These are phyloP conservation scores for Pagetopsis macropterus DNA, from an alignment of 2,797 vertebrate species.

Conservation along the genomic window DNA sequence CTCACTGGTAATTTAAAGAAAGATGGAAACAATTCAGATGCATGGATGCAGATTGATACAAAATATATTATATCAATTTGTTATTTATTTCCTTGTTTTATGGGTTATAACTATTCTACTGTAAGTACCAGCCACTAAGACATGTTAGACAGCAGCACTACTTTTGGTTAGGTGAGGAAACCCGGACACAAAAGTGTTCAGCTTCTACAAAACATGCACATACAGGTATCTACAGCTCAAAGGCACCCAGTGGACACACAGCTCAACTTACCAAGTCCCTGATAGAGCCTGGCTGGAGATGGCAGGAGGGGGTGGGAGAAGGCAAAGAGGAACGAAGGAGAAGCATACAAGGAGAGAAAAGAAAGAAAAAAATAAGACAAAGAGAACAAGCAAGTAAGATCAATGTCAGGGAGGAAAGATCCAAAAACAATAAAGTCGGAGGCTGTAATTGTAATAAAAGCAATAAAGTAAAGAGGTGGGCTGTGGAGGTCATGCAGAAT, in stretches of 20 bases:
- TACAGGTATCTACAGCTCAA: constrained; percentile 31
- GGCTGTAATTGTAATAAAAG: constrained; percentile 32
- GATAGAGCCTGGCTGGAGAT: constrained; percentile 97
- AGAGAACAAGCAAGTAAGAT: constrained; percentile 77
- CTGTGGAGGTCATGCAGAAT: constrained; percentile 59
- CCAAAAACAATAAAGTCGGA: constrained; percentile 54
- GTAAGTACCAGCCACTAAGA: constrained; percentile 20
- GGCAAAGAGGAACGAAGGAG: constrained; percentile 82
- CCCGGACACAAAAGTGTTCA: constrained; percentile 28
- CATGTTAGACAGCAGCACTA: constrained; percentile 29
- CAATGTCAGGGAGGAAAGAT: constrained; percentile 55
- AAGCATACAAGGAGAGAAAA: constrained; percentile 62
- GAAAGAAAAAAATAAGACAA: constrained; percentile 84
- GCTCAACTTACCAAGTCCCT: constrained; percentile 98
- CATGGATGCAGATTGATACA: neutral
- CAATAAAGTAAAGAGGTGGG: constrained; percentile 16
- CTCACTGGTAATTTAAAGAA: neutral
- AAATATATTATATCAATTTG: neutral
- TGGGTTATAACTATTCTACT: constrained; percentile 37
- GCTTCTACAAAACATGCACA: constrained; percentile 58
- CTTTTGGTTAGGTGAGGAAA: constrained; percentile 36
- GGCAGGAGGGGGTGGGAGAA: constrained; percentile 80
- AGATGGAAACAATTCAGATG: constrained; percentile 1
- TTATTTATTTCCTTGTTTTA: constrained; percentile 11
- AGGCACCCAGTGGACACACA: constrained; percentile 68